Conservation (phyloP, 2,797 vertebrate genomes). For the Eospalax fontanierii region DNA sequence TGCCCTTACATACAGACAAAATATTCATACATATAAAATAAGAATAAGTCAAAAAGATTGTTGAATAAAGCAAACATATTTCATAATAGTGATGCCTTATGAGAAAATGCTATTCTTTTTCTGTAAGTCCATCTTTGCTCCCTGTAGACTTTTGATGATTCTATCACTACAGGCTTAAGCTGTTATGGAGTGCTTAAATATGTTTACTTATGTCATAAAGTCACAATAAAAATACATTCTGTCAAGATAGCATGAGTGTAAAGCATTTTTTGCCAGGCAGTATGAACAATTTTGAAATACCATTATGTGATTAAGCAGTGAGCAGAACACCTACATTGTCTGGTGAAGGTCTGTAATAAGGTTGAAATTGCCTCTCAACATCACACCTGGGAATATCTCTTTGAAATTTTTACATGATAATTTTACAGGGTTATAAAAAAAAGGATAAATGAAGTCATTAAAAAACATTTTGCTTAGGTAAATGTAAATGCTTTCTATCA, state of each 20-base stretch:
- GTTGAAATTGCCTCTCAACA: slow-evolving; percentile 85
- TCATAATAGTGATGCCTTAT: slow-evolving; percentile 54
- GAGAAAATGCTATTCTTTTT: slow-evolving; percentile 76
- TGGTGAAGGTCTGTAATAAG: slow-evolving; percentile 79
- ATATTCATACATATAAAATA: too few relatives aligned
- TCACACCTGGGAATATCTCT: slow-evolving; percentile 82
- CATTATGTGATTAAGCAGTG: slow-evolving; percentile 85
- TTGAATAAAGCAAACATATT: background rate
- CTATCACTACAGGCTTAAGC: slow-evolving; percentile 70
- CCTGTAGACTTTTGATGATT: slow-evolving; percentile 80
- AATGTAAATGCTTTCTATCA: slow-evolving; percentile 86
- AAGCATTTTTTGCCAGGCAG: slow-evolving; percentile 78
- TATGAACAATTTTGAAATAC: slow-evolving; percentile 84
- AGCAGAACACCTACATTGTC: slow-evolving; percentile 85
- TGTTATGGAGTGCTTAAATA: slow-evolving; percentile 77
- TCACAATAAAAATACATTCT: slow-evolving; percentile 83
- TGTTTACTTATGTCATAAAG: slow-evolving; percentile 85
- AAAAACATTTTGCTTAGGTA: slow-evolving; percentile 84
- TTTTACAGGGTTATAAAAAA: slow-evolving; percentile 83
- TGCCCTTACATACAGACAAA: too few relatives aligned
- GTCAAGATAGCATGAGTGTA: slow-evolving; percentile 71
- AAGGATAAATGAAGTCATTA: slow-evolving; percentile 88
- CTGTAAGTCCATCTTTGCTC: background rate
- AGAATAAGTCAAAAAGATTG: too few relatives aligned
- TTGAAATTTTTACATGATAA: slow-evolving; percentile 86